Conservation (phyloP, 2,113 vertebrate genomes). For the Aspiorhynchus laticeps region DNA sequence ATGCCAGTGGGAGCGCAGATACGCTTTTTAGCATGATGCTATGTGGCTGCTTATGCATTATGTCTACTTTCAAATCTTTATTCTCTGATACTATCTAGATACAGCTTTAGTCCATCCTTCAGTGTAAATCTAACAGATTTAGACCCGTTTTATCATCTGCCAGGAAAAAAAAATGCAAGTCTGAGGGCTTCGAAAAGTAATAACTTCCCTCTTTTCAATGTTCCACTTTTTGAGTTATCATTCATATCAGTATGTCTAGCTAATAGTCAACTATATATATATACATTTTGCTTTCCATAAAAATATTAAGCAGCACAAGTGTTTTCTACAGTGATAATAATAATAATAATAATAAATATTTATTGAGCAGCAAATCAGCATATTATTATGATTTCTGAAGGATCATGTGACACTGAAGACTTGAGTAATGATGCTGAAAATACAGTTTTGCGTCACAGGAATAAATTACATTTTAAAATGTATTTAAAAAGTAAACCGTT, state of each 20-base stretch:
- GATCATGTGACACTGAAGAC: no score
- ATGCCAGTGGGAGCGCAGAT: not conserved
- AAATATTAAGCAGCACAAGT: no score
- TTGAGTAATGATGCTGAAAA: no score
- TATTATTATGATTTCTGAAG: no score
- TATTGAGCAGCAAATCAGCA: no score
- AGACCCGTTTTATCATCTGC: not conserved
- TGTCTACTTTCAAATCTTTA: not conserved
- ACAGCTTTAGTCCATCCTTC: not conserved
- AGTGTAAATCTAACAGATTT: not conserved
- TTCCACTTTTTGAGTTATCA: not conserved
- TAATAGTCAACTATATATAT: no score
- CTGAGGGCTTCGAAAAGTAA: not conserved
- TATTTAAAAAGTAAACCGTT: no score
- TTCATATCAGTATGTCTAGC: no score
- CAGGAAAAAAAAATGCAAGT: not conserved
- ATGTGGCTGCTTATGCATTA: not conserved
- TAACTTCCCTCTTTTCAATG: not conserved
- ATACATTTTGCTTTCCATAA: not conserved
- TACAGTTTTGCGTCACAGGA: no score
- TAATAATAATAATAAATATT: no score
- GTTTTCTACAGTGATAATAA: no score
- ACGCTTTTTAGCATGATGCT: constrained; percentile 3
- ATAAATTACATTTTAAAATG: no score
- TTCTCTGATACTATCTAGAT: not conserved